These are phyloP conservation scores for Polyommatus iphigenia DNA, from an alignment of 2,888 invertebrate genomes.

Conservation along the genomic window DNA sequence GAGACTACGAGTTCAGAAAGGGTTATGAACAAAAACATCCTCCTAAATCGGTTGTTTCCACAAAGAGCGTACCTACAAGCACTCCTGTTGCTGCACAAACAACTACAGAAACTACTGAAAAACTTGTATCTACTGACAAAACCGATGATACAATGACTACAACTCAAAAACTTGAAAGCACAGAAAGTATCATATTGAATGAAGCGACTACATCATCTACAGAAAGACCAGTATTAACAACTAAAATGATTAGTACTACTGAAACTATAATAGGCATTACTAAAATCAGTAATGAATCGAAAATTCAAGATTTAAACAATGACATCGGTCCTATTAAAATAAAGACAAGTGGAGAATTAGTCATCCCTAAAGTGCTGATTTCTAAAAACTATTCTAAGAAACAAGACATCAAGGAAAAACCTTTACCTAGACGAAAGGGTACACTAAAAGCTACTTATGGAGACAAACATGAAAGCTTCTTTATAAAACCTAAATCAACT, in stretches of 20 bases:
- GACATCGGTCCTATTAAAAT: slow-evolving; percentile 54
- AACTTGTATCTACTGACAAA: slow-evolving; percentile 19
- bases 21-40: slow-evolving; percentile 45
- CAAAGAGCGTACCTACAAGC: slow-evolving; percentile 34
- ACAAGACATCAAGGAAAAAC: slow-evolving; percentile 63
- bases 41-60: slow-evolving; percentile 34
- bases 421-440: slow-evolving; percentile 68
- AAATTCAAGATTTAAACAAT: slow-evolving; percentile 53
- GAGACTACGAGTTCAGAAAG: slow-evolving; percentile 68
- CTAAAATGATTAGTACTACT: not conserved
- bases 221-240: not conserved
- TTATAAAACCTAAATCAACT: slow-evolving; percentile 47
- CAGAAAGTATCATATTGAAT: not conserved
- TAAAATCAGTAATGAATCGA: not conserved
- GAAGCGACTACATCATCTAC: not conserved
- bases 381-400: slow-evolving; percentile 55
- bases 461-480: slow-evolving; percentile 69
- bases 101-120: slow-evolving; percentile 33
- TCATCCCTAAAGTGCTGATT: slow-evolving; percentile 57
- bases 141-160: not conserved
- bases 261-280: not conserved
- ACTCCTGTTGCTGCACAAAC: slow-evolving; percentile 34
- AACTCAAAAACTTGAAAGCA: not conserved
- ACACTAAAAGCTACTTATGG: slow-evolving; percentile 76
- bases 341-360: slow-evolving; percentile 58